Percentiles rank a stretch among this genome's conserved stretches.
Conservation (phyloP, 2,888 invertebrate species). For the Zele albiditarsus region DNA sequence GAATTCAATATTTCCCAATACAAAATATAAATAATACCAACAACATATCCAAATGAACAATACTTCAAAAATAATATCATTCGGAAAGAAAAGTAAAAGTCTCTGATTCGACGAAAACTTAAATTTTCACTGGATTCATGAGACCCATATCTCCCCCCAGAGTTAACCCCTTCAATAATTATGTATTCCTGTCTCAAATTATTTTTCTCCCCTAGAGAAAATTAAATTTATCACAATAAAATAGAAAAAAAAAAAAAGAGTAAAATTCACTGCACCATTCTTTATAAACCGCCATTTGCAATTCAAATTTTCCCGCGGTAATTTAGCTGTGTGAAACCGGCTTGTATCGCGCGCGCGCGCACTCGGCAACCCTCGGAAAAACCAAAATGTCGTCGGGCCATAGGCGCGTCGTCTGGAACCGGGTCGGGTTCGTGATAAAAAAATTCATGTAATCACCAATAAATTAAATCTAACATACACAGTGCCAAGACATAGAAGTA, state of each 20-base stretch:
- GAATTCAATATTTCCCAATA: no score
- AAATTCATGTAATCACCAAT: conserved; percentile 62
- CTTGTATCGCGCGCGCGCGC: conserved; percentile 43
- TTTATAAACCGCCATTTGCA: conserved; percentile 1
- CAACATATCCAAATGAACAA: no score
- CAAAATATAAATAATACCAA: no score
- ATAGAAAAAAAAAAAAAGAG: neutral
- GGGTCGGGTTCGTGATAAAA: conserved; percentile 64
- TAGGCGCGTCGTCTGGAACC: conserved; percentile 68
- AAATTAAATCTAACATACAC: conserved; percentile 50
- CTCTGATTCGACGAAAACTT: no score
- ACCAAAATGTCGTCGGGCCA: conserved; percentile 70
- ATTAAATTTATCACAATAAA: no score
- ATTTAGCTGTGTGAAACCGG: conserved; percentile 49
- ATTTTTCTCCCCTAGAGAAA: no score
- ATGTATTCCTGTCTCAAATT: no score
- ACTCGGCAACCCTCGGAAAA: conserved; percentile 52
- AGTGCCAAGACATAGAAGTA: conserved; percentile 13
- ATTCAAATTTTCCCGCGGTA: conserved; percentile 21
- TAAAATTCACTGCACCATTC: neutral
- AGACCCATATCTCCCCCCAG: no score
- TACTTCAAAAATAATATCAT: no score
- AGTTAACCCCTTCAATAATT: no score
- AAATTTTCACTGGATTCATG: no score
- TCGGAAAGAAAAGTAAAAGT: no score